Evolutionary conservation across 2,113 vertebrate genomes (phyloP).

Genomic region (Elephas maximus): DNA sequence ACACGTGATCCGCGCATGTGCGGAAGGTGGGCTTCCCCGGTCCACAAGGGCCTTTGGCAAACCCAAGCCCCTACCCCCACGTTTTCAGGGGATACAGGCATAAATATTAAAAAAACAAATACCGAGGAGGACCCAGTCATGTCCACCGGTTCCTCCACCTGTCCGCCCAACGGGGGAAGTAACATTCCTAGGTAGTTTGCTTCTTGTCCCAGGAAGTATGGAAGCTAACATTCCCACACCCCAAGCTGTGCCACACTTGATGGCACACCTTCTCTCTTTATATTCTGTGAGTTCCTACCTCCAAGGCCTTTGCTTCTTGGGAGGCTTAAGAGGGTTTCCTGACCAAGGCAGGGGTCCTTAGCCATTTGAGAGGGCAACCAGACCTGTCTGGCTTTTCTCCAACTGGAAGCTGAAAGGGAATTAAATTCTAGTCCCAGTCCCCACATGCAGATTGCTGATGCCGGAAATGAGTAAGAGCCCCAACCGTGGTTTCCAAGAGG

Average conservation of each 20-base stretch:
- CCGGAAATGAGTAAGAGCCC: not conserved
- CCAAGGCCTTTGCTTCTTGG: not conserved
- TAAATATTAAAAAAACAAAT: not conserved
- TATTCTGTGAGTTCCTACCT: not conserved
- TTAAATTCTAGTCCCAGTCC: not conserved
- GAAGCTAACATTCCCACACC: not conserved
- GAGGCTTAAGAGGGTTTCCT: not conserved
- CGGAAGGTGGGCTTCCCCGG: not conserved
- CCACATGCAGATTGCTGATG: not conserved
- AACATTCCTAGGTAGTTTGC: not conserved
- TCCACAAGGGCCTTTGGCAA: not conserved
- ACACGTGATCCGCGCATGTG: accelerated
- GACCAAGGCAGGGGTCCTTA: not conserved
- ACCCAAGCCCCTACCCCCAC: not conserved
- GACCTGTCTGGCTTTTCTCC: not conserved
- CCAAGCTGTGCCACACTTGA: not conserved
- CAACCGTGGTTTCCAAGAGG: not conserved
- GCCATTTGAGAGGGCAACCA: not conserved
- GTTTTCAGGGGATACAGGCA: not conserved
- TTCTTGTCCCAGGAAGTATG: not conserved
- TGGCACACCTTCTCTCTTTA: not conserved
- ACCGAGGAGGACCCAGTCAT: not conserved
- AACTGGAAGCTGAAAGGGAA: not conserved
- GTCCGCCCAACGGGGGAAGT: not conserved
- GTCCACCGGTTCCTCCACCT: not conserved